phyloP scores from a whole-genome alignment of 2,888 invertebrate genomes.

The Labia minor region DNA sequence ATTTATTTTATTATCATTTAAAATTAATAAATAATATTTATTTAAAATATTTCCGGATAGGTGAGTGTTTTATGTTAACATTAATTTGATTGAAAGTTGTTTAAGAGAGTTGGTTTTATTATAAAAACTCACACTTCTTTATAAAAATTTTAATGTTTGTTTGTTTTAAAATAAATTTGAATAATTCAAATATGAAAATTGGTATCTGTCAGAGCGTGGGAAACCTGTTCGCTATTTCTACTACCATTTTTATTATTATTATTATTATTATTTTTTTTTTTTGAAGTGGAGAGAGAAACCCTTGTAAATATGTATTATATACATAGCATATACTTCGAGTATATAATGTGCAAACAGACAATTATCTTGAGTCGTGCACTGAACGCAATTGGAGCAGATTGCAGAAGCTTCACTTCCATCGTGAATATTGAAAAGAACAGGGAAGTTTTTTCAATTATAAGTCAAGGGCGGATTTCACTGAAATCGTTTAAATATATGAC shows the following conservation, averaged over 20 bases:
- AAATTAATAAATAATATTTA: too few species aligned
- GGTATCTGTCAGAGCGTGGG: conserved; percentile 3
- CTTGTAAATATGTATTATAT: conserved; percentile 6
- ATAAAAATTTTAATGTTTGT: too few species aligned
- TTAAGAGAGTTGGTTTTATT: too few species aligned
- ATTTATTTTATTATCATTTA: too few species aligned
- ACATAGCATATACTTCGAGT: background rate
- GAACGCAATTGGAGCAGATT: background rate
- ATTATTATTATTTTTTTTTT: background rate
- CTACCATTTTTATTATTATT: background rate
- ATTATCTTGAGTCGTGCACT: background rate
- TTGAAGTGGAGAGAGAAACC: background rate
- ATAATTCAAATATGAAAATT: conserved; percentile 13
- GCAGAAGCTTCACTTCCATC: background rate
- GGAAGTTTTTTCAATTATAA: too few species aligned
- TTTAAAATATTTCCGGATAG: too few species aligned
- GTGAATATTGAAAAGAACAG: too few species aligned
- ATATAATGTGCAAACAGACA: background rate
- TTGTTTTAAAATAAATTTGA: background rate
- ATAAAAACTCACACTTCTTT: too few species aligned
- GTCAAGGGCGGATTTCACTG: too few species aligned
- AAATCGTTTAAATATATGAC: too few species aligned
- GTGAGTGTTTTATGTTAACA: too few species aligned
- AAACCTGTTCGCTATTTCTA: background rate
- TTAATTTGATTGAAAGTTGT: too few species aligned